Percentiles rank a stretch among this genome's conserved stretches.
phyloP scores from a whole-genome alignment of 2,888 invertebrate species.

The Aquatica leii region DNA sequence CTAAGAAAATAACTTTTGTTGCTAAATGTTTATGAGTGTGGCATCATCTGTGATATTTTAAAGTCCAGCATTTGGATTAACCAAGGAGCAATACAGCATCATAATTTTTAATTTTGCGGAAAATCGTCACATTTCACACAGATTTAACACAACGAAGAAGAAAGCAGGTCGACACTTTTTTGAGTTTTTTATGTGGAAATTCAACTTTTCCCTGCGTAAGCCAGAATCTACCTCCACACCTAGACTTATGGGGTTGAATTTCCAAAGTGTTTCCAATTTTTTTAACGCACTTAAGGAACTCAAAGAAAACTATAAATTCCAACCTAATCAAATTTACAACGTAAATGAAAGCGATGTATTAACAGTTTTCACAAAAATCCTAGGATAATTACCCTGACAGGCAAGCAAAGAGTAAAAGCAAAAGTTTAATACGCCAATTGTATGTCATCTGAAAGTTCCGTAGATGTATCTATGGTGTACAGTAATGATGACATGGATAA shows the following conservation, averaged over 20 bases:
- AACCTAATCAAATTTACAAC: conserved; percentile 9
- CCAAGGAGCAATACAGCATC: not conserved
- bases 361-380: conserved; percentile 4
- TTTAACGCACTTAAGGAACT: too few relatives aligned
- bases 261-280: too few relatives aligned
- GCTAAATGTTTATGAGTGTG: too few relatives aligned
- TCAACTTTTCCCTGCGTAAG: too few relatives aligned
- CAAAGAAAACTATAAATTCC: not conserved
- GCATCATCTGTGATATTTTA: too few relatives aligned
- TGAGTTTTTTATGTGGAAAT: not conserved
- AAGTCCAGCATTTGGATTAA: too few relatives aligned
- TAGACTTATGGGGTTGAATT: too few relatives aligned
- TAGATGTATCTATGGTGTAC: not conserved
- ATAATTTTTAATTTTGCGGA: not conserved
- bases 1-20: too few relatives aligned
- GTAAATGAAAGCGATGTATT: not conserved
- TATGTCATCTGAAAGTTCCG: not conserved
- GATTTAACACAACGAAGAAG: not conserved
- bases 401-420: conserved; percentile 8
- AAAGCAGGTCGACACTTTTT: not conserved
- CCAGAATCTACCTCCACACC: too few relatives aligned
- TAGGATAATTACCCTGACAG: not conserved
- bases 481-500: not conserved
- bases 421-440: too few relatives aligned
- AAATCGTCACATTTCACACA: not conserved